A percentile compares a stretch with the other conserved stretches of the same genome.
Conservation (phyloP, 2,888 invertebrate species). For the Scaptomyza tumidula region DNA sequence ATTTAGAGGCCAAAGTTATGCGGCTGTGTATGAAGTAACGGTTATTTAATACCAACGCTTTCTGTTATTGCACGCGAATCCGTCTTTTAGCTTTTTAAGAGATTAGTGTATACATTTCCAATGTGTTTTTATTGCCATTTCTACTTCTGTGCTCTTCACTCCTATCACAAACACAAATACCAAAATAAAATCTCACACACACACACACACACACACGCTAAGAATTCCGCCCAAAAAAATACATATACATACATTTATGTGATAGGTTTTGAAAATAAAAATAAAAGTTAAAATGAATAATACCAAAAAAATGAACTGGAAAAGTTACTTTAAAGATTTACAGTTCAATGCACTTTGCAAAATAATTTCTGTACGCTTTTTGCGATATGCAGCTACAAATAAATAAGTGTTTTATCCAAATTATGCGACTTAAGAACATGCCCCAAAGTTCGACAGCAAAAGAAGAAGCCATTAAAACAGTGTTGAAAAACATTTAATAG, state of each 20-base stretch:
- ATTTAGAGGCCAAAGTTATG: conserved; percentile 31
- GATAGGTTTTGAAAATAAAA: conserved; percentile 79
- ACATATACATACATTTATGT: conserved; percentile 78
- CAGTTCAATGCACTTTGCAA: conserved; percentile 10
- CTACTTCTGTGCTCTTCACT: conserved; percentile 19
- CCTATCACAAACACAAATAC: conserved; percentile 32
- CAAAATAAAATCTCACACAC: conserved; percentile 22
- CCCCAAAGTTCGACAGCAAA: conserved; percentile 9
- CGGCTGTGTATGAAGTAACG: conserved; percentile 42
- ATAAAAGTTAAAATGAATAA: conserved; percentile 29
- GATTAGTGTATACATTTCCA: conserved; percentile 52
- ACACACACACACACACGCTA: conserved; percentile 64
- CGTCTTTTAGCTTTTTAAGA: conserved; percentile 74
- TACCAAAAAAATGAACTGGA: conserved; percentile 24
- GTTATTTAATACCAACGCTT: conserved; percentile 45
- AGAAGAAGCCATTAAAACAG: conserved; percentile 16
- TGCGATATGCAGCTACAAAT: conserved; percentile 4
- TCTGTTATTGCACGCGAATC: conserved; percentile 68
- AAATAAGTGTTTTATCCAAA: not conserved
- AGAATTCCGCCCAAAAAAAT: conserved; percentile 76
- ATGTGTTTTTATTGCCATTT: conserved; percentile 37
- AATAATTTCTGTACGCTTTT: conserved; percentile 20
- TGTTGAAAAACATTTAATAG: conserved; percentile 44
- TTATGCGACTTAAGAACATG: conserved; percentile 16
- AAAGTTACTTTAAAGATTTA: not conserved